Conservation (phyloP, 2,113 vertebrate genomes). For the Colinus virginianus region DNA sequence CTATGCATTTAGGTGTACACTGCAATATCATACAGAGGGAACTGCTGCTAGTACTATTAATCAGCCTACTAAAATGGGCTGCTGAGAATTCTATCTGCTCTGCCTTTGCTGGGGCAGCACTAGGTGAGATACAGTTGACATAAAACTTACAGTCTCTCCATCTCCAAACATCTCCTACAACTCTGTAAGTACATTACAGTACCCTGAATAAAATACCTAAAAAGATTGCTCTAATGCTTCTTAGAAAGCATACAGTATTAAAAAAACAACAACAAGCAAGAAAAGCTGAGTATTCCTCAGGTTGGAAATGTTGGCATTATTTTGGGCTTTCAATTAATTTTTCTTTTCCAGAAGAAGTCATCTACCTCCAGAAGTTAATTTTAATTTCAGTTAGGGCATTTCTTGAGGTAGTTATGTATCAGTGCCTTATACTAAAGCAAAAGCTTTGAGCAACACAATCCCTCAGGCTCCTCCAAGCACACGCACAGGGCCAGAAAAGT, state of each 20-base stretch:
- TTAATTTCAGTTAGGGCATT: background rate
- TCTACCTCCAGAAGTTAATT: background rate
- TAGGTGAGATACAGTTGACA: background rate
- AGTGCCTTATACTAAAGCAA: background rate
- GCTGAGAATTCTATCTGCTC: background rate
- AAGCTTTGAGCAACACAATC: background rate
- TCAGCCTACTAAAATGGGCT: background rate
- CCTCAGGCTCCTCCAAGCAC: background rate
- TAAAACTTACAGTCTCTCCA: background rate
- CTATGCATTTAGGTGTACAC: background rate
- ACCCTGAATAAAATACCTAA: background rate
- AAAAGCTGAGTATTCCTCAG: background rate
- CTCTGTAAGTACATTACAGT: background rate
- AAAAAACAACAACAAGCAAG: background rate
- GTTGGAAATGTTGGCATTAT: background rate
- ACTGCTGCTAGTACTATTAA: background rate
- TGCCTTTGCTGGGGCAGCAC: background rate
- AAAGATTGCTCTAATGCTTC: background rate
- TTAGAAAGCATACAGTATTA: background rate
- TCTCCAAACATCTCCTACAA: background rate
- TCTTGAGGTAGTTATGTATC: background rate
- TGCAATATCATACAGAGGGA: background rate
- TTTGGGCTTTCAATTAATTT: background rate
- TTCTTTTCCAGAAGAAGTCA: background rate
- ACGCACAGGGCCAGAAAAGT: background rate